These are phyloP conservation scores for Kryptolebias marmoratus DNA, from an alignment of 2,113 vertebrate species.

Conservation along the genomic window DNA sequence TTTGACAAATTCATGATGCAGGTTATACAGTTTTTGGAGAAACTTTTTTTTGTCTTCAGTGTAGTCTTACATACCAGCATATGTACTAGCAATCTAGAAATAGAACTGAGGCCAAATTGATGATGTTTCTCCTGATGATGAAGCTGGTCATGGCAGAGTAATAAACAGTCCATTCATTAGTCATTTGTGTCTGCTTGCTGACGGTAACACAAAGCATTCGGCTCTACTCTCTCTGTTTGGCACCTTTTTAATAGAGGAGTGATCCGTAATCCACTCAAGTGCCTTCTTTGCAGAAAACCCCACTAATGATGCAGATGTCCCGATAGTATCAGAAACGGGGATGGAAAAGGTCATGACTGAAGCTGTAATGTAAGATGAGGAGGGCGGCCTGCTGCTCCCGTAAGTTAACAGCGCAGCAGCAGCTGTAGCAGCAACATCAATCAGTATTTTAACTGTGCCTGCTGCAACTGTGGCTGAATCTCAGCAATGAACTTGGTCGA, in stretches of 20 bases:
- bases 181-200: neutral
- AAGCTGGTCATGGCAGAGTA: neutral
- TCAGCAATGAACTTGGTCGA: slow-evolving; percentile 31
- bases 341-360: slow-evolving; percentile 23
- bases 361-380: slow-evolving; percentile 39
- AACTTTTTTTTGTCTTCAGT: neutral
- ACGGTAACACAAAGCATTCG: neutral
- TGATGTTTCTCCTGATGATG: neutral
- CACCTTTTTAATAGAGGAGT: neutral
- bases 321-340: slow-evolving; percentile 21
- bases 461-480: slow-evolving; percentile 19
- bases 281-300: slow-evolving; percentile 14
- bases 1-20: neutral
- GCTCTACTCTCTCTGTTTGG: slow-evolving; percentile 15
- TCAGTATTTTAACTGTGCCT: slow-evolving; percentile 35
- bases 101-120: neutral
- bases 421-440: slow-evolving; percentile 35
- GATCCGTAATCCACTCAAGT: neutral
- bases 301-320: slow-evolving; percentile 23
- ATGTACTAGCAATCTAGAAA: neutral
- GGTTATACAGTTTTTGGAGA: neutral
- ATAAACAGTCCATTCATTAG: neutral
- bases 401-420: slow-evolving; percentile 22
- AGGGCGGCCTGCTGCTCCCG: slow-evolving; percentile 32
- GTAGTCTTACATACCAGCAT: neutral